A percentile compares a stretch with the other conserved stretches of the same genome.
These are phyloP conservation scores for Chelonus formosanus DNA, from an alignment of 2,888 invertebrate genomes.

Conservation along the genomic window DNA sequence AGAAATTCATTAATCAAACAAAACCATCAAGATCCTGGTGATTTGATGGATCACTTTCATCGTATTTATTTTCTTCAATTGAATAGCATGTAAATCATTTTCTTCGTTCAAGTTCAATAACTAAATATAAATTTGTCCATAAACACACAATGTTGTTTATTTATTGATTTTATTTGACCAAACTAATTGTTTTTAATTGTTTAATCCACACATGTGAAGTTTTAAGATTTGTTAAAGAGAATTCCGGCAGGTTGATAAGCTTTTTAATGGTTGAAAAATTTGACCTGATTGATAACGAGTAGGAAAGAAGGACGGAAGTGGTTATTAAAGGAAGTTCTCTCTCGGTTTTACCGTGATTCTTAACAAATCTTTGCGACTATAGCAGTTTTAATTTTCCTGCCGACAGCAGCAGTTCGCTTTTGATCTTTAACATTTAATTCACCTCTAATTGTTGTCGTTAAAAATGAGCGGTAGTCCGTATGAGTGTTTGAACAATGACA, in stretches of 20 bases:
- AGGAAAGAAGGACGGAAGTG: slow-evolving; percentile 43
- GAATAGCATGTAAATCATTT: slow-evolving; percentile 20
- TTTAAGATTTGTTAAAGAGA: not conserved
- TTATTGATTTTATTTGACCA: too few relatives aligned
- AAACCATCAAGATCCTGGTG: too few relatives aligned
- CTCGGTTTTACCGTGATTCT: slow-evolving; percentile 6
- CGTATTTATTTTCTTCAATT: slow-evolving; percentile 26
- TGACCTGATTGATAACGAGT: slow-evolving; percentile 26
- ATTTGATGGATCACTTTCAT: slow-evolving; percentile 8
- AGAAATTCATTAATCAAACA: not conserved
- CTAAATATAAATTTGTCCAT: slow-evolving; percentile 51
- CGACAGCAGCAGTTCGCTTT: not conserved
- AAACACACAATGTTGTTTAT: too few relatives aligned
- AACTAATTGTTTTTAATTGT: not conserved
- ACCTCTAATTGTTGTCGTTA: not conserved
- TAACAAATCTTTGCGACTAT: not conserved
- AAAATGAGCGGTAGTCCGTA: slow-evolving; percentile 34
- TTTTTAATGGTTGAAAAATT: slow-evolving; percentile 21
- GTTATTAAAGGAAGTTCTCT: slow-evolving; percentile 33
- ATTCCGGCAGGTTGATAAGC: slow-evolving; percentile 10
- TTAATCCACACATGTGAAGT: too few relatives aligned
- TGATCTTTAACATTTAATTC: not conserved
- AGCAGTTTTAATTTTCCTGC: slow-evolving; percentile 12
- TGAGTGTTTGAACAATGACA: slow-evolving; percentile 34
- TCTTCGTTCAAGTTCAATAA: slow-evolving; percentile 13